These are phyloP conservation scores for Vidua macroura DNA, from an alignment of 2,113 vertebrate genomes.

Conservation along the genomic window DNA sequence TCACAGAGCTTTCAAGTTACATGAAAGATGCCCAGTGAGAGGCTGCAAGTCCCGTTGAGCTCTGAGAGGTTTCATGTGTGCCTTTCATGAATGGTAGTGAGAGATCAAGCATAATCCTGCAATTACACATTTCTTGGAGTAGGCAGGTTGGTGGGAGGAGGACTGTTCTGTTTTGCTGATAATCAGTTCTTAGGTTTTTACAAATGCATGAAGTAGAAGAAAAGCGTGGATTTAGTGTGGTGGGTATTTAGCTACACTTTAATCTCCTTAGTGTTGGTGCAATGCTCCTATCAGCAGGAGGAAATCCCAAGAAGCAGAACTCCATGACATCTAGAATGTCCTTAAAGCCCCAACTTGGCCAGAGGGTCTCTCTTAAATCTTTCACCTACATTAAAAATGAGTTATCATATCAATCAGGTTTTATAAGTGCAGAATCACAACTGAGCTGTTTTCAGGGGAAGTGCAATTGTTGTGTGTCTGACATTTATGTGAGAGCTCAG, in stretches of 20 bases:
- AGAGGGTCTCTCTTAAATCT: neutral
- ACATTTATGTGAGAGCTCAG: neutral
- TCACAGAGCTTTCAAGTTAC: neutral
- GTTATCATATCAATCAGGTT: neutral
- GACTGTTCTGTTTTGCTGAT: neutral
- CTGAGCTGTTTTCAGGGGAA: neutral
- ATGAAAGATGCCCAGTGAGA: neutral
- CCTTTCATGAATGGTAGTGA: neutral
- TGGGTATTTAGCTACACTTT: neutral
- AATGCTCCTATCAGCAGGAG: neutral
- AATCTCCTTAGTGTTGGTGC: neutral
- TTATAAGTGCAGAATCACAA: neutral
- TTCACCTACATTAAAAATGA: neutral
- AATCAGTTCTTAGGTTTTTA: neutral
- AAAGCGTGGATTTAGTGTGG: neutral
- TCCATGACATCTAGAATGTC: neutral
- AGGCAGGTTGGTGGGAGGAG: accelerated
- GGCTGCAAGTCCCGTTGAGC: neutral
- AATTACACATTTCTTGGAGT: neutral
- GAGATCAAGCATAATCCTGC: neutral
- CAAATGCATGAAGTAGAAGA: neutral
- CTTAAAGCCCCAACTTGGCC: neutral
- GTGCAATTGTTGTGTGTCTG: neutral
- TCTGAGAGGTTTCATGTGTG: neutral
- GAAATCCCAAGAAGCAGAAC: neutral